Evolutionary conservation across 2,888 invertebrate species (phyloP), one percentile per base, ranked within the genome.

Genomic region (Acrobeloides nanus): DNA sequence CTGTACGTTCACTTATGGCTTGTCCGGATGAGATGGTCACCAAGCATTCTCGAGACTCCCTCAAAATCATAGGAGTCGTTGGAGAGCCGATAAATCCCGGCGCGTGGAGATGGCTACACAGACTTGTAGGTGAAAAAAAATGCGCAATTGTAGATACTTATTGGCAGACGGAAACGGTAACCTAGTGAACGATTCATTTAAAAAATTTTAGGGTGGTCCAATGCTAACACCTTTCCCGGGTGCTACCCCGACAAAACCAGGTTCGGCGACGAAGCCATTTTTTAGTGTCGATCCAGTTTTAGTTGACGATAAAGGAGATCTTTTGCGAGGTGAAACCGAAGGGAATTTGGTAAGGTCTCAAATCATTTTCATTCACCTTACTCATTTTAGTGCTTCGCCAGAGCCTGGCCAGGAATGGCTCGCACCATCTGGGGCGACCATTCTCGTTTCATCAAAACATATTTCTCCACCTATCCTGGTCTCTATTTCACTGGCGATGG

Each of bases 391-490:
- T 77, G 90, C 25, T 93, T 97, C 77, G 80, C 84, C 26, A 82
- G 84, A 62, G 93, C 97, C 2, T 97, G 97, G 97, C 97, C 97
- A 0, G 89, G 93, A 59, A 87, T 97, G 80, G 92, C 93, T 89
- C 81, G 93, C 55, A 86, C 89, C 0, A 81, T 97, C 23, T 92
- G 82, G 76, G 86, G 85, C 41, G 86, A 92, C 76, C 92, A 93
- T 73, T 82, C 84, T 60, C 66, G 79, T 38, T 90, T 85, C 75
- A 84, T 89, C 76, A 83, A 83, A 35, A 89, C 89, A 0, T 95
- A 95, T 75, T 95, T 95, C 79, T 84, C 85, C 46, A 87, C 87
- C 77, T 95, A 93, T 76, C 87, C 87, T 0, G 95, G 95, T 42
- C 95, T 84, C 78, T 97, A 95, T 75, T 89, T 87, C 76, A 93